These are phyloP conservation scores for Lepidocyrtoides sp. DNA, from an alignment of 2,888 invertebrate genomes.

Conservation along the genomic window DNA sequence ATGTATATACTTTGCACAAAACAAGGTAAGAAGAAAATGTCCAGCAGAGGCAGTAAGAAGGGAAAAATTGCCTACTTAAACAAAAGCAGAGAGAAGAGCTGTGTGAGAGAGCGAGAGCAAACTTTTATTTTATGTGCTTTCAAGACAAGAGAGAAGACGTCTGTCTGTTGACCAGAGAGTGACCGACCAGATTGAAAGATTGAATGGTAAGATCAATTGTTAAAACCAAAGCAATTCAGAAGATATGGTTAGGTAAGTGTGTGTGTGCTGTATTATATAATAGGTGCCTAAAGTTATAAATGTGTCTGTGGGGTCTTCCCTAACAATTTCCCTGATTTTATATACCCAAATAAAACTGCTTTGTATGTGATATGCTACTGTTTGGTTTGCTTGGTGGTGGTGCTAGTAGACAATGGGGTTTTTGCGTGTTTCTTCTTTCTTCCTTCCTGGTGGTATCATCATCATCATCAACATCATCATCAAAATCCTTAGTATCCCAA, in stretches of 20 bases:
- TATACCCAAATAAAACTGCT: conserved; percentile 25
- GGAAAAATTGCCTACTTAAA: not conserved
- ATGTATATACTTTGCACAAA: not conserved
- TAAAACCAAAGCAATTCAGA: not conserved
- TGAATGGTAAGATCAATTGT: conserved; percentile 26
- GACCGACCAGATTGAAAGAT: conserved; percentile 17
- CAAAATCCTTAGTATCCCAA: not conserved
- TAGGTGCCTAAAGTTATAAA: not conserved
- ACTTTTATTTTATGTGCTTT: not conserved
- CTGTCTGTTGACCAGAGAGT: not conserved
- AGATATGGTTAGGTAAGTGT: not conserved
- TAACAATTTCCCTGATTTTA: conserved; percentile 37
- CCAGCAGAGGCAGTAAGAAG: not conserved
- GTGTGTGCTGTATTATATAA: no score
- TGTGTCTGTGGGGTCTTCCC: conserved; percentile 50
- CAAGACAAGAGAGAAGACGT: not conserved
- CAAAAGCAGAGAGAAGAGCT: no score
- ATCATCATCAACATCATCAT: no score
- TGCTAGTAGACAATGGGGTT: conserved; percentile 10
- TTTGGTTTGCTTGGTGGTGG: not conserved
- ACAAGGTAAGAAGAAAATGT: conserved; percentile 10
- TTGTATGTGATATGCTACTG: no score
- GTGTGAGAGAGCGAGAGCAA: not conserved
- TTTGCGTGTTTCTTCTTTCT: conserved; percentile 36
- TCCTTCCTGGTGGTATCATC: conserved; percentile 42